These are phyloP conservation scores for Tenthredo notha DNA, from an alignment of 2,888 invertebrate species.

Conservation along the genomic window DNA sequence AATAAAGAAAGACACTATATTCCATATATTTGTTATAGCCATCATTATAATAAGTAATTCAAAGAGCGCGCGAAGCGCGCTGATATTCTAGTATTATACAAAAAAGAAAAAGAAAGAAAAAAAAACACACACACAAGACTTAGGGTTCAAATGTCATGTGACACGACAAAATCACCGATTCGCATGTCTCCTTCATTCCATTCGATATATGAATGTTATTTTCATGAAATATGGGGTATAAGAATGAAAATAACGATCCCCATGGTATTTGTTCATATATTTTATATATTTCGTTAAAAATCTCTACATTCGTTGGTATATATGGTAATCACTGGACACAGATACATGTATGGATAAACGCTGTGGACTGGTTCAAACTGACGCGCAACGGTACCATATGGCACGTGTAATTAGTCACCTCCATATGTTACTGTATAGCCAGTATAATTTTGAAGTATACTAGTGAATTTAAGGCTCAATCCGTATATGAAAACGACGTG, in stretches of 20 bases:
- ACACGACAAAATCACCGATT: not conserved
- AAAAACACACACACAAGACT: too few relatives aligned
- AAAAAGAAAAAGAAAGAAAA: not conserved
- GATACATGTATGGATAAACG: conserved; percentile 4
- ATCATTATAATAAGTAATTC: too few relatives aligned
- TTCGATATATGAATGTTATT: not conserved
- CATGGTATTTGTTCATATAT: not conserved
- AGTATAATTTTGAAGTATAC: conserved; percentile 6
- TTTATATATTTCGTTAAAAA: not conserved
- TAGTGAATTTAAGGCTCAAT: conserved; percentile 4
- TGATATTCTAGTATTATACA: too few relatives aligned
- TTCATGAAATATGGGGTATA: not conserved
- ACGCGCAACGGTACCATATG: conserved; percentile 1
- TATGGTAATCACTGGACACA: conserved; percentile 28
- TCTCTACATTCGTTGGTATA: not conserved
- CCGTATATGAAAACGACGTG: not conserved
- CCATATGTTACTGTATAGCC: conserved; percentile 11
- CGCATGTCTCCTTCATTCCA: not conserved
- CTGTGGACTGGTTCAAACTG: conserved; percentile 21
- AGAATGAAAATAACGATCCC: not conserved
- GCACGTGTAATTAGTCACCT: conserved; percentile 49
- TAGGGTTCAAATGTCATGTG: not conserved
- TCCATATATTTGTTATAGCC: too few relatives aligned
- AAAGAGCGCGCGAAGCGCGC: too few relatives aligned
- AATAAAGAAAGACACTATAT: too few relatives aligned